These are phyloP conservation scores for Yponomeuta malinellus DNA, from an alignment of 2,888 invertebrate genomes.

Conservation along the genomic window DNA sequence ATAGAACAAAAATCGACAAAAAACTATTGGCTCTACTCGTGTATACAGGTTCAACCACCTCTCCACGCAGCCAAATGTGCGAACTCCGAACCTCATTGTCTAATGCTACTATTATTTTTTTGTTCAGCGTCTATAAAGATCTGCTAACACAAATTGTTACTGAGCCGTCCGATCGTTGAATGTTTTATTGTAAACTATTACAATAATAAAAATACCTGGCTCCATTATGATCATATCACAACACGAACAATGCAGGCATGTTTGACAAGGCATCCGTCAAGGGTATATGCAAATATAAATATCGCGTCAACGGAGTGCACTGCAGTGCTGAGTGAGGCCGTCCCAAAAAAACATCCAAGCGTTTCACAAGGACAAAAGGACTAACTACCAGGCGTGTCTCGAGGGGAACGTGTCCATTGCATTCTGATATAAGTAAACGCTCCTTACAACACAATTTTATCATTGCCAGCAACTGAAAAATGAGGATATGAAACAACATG, in stretches of 20 bases:
- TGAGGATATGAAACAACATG: background rate
- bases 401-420: constrained; percentile 25
- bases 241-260: constrained; percentile 41
- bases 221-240: constrained; percentile 30
- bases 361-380: constrained; percentile 38
- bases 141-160: background rate
- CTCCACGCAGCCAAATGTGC: constrained; percentile 61
- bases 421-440: background rate
- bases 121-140: constrained; percentile 6
- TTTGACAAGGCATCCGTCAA: constrained; percentile 50
- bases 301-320: constrained; percentile 51
- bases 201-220: constrained; percentile 15
- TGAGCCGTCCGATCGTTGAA: background rate
- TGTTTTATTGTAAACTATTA: background rate
- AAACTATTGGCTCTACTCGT: constrained; percentile 48
- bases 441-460: background rate
- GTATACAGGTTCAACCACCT: constrained; percentile 61
- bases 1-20: constrained; percentile 48
- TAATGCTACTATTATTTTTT: constrained; percentile 50
- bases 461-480: background rate
- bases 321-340: constrained; percentile 28
- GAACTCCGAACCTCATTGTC: constrained; percentile 56
- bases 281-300: constrained; percentile 62
- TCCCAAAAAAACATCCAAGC: constrained; percentile 44
- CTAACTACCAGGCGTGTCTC: constrained; percentile 31